Percentiles rank a stretch among this genome's conserved stretches.
Evolutionary conservation across 2,888 invertebrate species (phyloP).

Genomic region (Drosophila buzzatii): DNA sequence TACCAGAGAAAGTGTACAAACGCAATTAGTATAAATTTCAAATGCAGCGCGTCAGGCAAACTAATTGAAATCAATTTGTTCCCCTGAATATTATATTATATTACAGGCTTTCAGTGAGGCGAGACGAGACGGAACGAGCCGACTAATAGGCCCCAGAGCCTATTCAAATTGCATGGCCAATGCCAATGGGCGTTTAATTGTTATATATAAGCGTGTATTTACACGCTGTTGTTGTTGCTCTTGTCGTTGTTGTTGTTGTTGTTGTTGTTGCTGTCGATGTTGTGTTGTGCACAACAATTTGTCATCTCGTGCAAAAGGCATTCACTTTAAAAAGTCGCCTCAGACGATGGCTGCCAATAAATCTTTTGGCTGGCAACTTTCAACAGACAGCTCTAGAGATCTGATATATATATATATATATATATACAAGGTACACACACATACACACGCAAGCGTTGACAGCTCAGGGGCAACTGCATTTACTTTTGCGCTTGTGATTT

Average conservation of each 20-base stretch:
- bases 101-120: neutral
- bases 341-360: slow-evolving; percentile 70
- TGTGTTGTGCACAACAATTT: slow-evolving; percentile 58
- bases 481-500: slow-evolving; percentile 57
- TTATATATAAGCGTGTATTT: slow-evolving; percentile 4
- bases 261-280: slow-evolving; percentile 8
- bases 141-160: slow-evolving; percentile 31
- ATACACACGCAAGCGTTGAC: slow-evolving; percentile 50
- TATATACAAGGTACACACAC: slow-evolving; percentile 13
- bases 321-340: slow-evolving; percentile 73
- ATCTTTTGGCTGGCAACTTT: slow-evolving; percentile 71
- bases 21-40: slow-evolving; percentile 31
- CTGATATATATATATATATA: slow-evolving; percentile 48
- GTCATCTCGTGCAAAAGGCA: slow-evolving; percentile 70
- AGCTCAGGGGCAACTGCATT: slow-evolving; percentile 80
- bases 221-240: neutral
- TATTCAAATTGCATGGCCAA: slow-evolving; percentile 38
- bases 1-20: slow-evolving; percentile 44
- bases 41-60: slow-evolving; percentile 4
- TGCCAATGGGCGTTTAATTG: slow-evolving; percentile 36
- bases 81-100: slow-evolving; percentile 36
- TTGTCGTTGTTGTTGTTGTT: neutral
- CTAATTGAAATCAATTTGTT: slow-evolving; percentile 50
- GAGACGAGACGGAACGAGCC: slow-evolving; percentile 1
- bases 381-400: slow-evolving; percentile 53